phyloP scores from a whole-genome alignment of 2,113 vertebrate species.

The Ursus arctos region DNA sequence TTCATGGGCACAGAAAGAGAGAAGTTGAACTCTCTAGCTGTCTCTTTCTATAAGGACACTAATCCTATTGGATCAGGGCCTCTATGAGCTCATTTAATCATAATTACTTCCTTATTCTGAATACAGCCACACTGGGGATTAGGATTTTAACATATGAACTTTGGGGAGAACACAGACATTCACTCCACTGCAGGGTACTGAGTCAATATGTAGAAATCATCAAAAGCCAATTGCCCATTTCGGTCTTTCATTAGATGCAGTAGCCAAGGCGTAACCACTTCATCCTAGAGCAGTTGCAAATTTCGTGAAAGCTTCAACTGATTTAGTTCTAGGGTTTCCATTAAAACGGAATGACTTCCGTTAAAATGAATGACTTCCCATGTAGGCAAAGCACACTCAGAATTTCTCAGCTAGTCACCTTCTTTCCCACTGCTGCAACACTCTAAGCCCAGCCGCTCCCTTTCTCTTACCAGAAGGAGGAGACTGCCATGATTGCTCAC shows the following conservation, averaged over 20 bases:
- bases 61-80: background rate
- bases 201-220: background rate
- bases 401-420: background rate
- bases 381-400: background rate
- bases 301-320: background rate
- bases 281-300: background rate
- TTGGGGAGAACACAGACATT: no score
- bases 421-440: background rate
- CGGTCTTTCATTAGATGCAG: background rate
- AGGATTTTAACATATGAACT: background rate
- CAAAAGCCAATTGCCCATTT: background rate
- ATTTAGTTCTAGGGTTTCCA: background rate
- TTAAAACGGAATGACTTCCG: background rate
- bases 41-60: background rate
- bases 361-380: background rate
- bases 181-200: background rate
- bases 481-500: background rate
- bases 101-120: background rate
- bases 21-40: background rate
- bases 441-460: background rate
- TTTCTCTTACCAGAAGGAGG: background rate
- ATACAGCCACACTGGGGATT: background rate
- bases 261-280: background rate
- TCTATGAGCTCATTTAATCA: background rate
- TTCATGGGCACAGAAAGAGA: no score